These are phyloP conservation scores for Coenobita brevimanus DNA, from an alignment of 1,140 invertebrate species.

Conservation along the genomic window DNA sequence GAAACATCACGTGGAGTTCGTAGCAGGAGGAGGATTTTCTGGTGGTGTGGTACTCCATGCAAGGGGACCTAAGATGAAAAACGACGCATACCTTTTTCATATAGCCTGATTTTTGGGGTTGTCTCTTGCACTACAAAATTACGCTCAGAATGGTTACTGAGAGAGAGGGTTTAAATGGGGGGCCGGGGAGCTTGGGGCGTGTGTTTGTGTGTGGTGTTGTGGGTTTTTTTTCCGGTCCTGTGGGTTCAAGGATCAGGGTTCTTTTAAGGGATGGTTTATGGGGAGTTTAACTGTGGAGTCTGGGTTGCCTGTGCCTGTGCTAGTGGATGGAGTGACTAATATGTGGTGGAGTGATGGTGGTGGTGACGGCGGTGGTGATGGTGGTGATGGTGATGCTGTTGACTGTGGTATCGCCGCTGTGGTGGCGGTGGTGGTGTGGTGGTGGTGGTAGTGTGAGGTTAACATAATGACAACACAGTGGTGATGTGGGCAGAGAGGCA, in stretches of 20 bases:
- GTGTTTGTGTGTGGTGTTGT: not conserved
- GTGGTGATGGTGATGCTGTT: not conserved
- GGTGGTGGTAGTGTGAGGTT: not conserved
- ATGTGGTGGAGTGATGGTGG: not conserved
- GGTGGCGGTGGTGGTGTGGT: not conserved
- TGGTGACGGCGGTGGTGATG: conserved; percentile 9
- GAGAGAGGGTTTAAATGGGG: conserved; percentile 5
- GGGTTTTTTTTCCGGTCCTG: not conserved
- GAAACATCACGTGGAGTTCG: conserved; percentile 69
- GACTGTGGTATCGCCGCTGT: not conserved
- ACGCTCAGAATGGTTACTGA: conserved; percentile 43
- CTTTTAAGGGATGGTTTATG: no score
- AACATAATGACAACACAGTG: conserved; percentile 4
- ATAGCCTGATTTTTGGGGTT: conserved; percentile 50
- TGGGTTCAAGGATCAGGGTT: no score
- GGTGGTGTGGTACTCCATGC: conserved; percentile 70
- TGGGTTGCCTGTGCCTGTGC: no score
- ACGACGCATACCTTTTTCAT: conserved; percentile 66
- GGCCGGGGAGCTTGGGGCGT: not conserved
- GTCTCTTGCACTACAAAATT: conserved; percentile 50
- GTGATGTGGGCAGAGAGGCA: conserved; percentile 5
- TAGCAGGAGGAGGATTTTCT: conserved; percentile 69
- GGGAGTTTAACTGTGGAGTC: no score
- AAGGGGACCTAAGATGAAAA: conserved; percentile 62
- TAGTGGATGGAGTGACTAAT: no score